A percentile compares a stretch with the other conserved stretches of the same genome.
Evolutionary conservation across 2,888 invertebrate genomes (phyloP).

Genomic region (Nomada fabriciana): DNA sequence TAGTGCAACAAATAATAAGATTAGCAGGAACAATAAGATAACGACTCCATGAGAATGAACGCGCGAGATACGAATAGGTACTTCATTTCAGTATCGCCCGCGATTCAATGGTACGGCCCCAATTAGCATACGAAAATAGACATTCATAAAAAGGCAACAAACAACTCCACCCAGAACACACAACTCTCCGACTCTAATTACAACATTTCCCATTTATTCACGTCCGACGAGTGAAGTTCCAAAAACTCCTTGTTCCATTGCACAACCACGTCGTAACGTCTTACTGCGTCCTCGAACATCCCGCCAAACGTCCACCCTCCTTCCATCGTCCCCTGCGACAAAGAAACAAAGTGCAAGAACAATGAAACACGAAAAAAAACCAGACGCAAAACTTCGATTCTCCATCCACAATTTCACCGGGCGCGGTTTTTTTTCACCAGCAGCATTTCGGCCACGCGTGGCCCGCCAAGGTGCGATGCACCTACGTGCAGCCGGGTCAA

Average conservation of each 20-base stretch:
- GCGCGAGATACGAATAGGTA: background rate
- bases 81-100: background rate
- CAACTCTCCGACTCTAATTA: no score
- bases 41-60: conserved; percentile 17
- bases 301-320: background rate
- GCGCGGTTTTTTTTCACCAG: conserved; percentile 15
- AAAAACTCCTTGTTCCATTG: background rate
- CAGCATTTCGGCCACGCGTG: conserved; percentile 35
- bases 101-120: background rate
- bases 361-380: background rate
- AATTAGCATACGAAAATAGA: background rate
- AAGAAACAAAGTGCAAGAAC: no score
- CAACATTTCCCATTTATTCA: no score
- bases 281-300: background rate
- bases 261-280: conserved; percentile 2
- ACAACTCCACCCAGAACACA: no score
- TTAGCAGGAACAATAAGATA: conserved; percentile 39
- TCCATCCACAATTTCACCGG: background rate
- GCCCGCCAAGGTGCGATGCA: conserved; percentile 78
- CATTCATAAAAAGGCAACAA: background rate
- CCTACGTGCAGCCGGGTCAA: conserved; percentile 82
- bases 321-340: no score
- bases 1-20: conserved; percentile 43
- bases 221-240: no score
- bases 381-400: background rate